A percentile compares a stretch with the other conserved stretches of the same genome.
Conservation (phyloP, 2,888 invertebrate genomes). For the Lingula anatina region DNA sequence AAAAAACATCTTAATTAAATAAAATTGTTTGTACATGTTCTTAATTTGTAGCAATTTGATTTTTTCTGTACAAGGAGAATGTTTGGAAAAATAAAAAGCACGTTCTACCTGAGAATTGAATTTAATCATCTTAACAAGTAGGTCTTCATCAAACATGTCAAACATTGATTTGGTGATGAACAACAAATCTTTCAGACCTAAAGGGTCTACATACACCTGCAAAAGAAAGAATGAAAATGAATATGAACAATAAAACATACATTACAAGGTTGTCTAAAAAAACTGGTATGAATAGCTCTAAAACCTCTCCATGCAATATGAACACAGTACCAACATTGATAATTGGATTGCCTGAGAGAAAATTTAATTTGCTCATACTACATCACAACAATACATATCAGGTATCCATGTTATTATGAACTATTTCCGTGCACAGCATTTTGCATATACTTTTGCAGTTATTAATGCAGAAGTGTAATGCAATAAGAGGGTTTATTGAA, state of each 20-base stretch:
- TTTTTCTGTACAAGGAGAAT: neutral
- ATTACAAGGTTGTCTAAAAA: neutral
- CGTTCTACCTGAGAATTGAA: slow-evolving; percentile 64
- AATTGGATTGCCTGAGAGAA: too few species aligned
- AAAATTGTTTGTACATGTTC: neutral
- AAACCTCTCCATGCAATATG: too few species aligned
- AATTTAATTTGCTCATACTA: too few species aligned
- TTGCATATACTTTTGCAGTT: too few species aligned
- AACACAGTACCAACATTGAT: too few species aligned
- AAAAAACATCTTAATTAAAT: too few species aligned
- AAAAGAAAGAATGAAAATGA: neutral
- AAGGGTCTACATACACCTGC: slow-evolving; percentile 60
- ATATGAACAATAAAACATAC: neutral
- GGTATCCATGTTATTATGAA: too few species aligned
- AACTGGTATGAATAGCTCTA: too few species aligned
- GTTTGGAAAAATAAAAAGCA: neutral
- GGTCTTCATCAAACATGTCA: slow-evolving; percentile 59
- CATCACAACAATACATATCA: too few species aligned
- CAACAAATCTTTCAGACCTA: slow-evolving; percentile 62
- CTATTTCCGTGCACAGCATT: too few species aligned
- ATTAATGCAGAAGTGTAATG: too few species aligned
- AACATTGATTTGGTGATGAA: slow-evolving; percentile 67
- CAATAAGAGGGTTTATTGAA: too few species aligned
- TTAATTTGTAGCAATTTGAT: neutral
- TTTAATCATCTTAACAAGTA: slow-evolving; percentile 68